Percentiles rank a stretch among this genome's conserved stretches.
Evolutionary conservation across 1,140 invertebrate genomes (phyloP).

Genomic region (Venturia canescens): DNA sequence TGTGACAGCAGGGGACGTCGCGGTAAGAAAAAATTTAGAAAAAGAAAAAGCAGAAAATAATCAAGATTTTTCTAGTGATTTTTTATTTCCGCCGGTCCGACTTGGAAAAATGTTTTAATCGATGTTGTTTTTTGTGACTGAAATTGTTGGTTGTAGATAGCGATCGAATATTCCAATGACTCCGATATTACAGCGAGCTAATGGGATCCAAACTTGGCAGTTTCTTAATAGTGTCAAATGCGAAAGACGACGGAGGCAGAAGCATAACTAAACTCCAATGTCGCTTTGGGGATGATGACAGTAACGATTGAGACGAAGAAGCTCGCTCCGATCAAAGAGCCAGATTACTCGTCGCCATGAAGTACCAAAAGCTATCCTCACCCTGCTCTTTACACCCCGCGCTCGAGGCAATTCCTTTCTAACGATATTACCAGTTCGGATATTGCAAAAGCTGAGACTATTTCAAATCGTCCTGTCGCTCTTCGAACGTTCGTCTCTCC

Average conservation of each 20-base stretch:
- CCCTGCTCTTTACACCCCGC: too few species aligned
- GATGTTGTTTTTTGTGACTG: too few species aligned
- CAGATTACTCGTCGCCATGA: slow-evolving; percentile 7
- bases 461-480: background rate
- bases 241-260: background rate
- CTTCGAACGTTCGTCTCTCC: too few species aligned
- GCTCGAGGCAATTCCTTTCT: slow-evolving; percentile 22
- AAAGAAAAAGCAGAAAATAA: too few species aligned
- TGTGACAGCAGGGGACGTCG: too few species aligned
- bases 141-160: too few species aligned
- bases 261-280: background rate
- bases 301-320: background rate
- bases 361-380: background rate
- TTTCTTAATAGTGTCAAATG: slow-evolving; percentile 8
- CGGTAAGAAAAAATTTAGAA: too few species aligned
- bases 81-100: too few species aligned
- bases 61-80: too few species aligned
- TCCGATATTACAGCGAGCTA: background rate
- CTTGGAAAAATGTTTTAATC: too few species aligned
- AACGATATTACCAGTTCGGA: slow-evolving; percentile 24
- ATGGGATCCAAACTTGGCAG: slow-evolving; percentile 12
- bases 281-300: background rate
- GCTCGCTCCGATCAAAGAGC: slow-evolving; percentile 27
- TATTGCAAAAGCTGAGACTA: slow-evolving; percentile 25
- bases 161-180: background rate